Conservation (phyloP, 2,888 invertebrate species). For the Cerastis leucographa region DNA sequence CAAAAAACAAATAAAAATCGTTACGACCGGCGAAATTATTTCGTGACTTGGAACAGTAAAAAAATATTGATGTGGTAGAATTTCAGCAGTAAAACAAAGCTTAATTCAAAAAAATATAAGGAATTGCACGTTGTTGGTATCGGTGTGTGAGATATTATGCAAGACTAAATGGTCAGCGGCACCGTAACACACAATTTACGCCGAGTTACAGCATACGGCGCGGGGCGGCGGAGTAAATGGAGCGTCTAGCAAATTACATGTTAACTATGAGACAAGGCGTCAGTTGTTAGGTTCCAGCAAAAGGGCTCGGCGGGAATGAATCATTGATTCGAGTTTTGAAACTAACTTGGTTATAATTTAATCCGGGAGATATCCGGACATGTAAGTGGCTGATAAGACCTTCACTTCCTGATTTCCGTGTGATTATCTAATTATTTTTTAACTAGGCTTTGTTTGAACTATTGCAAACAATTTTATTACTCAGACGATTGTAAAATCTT, state of each 20-base stretch:
- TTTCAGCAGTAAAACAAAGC: slow-evolving; percentile 28
- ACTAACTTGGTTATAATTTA: slow-evolving; percentile 4
- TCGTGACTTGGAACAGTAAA: slow-evolving; percentile 12
- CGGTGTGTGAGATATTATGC: slow-evolving; percentile 71
- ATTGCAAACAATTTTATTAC: slow-evolving; percentile 12
- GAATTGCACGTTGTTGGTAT: slow-evolving; percentile 28
- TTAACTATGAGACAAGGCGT: slow-evolving; percentile 59
- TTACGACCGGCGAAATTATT: slow-evolving; percentile 28
- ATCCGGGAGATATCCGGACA: slow-evolving; percentile 12
- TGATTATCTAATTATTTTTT: slow-evolving; percentile 17
- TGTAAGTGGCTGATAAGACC: not conserved
- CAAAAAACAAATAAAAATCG: slow-evolving; percentile 33
- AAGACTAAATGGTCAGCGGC: slow-evolving; percentile 73
- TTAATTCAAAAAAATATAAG: slow-evolving; percentile 23
- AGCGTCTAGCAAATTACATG: slow-evolving; percentile 75
- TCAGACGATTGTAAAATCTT: slow-evolving; percentile 74
- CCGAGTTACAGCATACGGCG: slow-evolving; percentile 74
- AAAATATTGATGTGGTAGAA: slow-evolving; percentile 4
- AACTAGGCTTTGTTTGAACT: not conserved
- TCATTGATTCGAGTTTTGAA: slow-evolving; percentile 22
- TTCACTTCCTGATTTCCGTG: slow-evolving; percentile 1
- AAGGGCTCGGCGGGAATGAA: slow-evolving; percentile 32
- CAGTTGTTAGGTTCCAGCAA: slow-evolving; percentile 17
- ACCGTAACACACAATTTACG: slow-evolving; percentile 80
- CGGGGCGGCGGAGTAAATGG: slow-evolving; percentile 75